Evolutionary conservation across 2,113 vertebrate genomes (phyloP), one percentile per base, ranked within the genome.

Genomic region (Lamprologus speciosus): DNA sequence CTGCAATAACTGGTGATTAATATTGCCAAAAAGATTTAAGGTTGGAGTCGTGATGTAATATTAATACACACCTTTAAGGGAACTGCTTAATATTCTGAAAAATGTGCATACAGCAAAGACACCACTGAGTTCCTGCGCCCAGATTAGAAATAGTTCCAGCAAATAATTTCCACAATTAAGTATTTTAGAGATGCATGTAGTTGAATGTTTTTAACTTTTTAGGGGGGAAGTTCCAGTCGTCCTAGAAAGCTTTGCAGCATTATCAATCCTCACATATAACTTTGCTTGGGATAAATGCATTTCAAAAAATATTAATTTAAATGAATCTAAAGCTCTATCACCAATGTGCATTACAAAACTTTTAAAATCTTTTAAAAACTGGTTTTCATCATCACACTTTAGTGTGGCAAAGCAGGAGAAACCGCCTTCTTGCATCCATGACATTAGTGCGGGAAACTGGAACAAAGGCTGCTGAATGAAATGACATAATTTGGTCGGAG

Each of bases 221-320:
- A 2, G 35, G 33, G n/a, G 8, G 13, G 6, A 0, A 1, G 53
- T 26, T 23, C 21, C 40, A 28, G 21, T 47, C 40, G 16, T 28
- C 68, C 40, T 28, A 75, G 68, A 73, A 47, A 17, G 68, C 42
- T 9, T 31, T 58, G 26, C 12, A 16, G 55, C 13, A 13, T 45
- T n/a, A 21, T 60, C n/a, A 17, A 40, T n/a, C 51, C 51, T 17
- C 37, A 47, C 23, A 47, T 60, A 1, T 21, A 58, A 81, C 23
- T 31, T 60, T 28, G 23, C 40, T 47, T 75, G 9, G 40, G 1
- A 26, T 75, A 47, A 73, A 45, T 45, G 1, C 6, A 11, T 70
- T 6, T 2, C 0, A 42, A 70, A 42, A 26, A 45, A 23, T 1
- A 73, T 5, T 17, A 0, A 42, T 45, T 23, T 45, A 26, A 78